phyloP scores from a whole-genome alignment of 2,113 vertebrate species.

The Rhegmatorhina hoffmannsi region DNA sequence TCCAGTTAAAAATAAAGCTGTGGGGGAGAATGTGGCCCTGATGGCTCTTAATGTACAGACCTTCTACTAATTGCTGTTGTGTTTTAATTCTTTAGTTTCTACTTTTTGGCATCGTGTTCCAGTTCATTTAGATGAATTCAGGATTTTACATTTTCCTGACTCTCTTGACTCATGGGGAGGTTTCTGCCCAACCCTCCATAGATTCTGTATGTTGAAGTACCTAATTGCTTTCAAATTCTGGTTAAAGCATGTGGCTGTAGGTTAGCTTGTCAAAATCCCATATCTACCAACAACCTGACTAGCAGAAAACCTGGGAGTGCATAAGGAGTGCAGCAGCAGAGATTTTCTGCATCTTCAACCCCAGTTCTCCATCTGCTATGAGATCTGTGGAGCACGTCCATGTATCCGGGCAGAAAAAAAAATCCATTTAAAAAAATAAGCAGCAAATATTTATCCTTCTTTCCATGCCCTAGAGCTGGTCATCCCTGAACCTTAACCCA shows the following conservation, averaged over 20 bases:
- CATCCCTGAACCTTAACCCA: not conserved
- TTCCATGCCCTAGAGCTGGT: not conserved
- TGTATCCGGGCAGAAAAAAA: not conserved
- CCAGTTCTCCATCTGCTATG: not conserved
- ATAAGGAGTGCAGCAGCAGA: not conserved
- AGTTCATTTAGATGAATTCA: not conserved
- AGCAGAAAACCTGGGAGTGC: not conserved
- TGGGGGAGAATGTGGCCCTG: accelerated
- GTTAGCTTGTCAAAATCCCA: not conserved
- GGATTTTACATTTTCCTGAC: not conserved
- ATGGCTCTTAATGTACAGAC: not conserved
- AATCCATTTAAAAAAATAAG: not conserved
- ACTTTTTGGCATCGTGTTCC: not conserved
- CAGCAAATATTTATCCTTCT: not conserved
- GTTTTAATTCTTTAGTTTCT: not conserved
- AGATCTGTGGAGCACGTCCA: not conserved
- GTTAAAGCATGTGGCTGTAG: not conserved
- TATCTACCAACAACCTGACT: not conserved
- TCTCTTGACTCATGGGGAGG: not conserved
- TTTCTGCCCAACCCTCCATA: not conserved
- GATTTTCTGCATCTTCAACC: not conserved
- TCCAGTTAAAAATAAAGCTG: not conserved
- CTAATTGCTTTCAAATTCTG: not conserved
- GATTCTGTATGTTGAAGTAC: not conserved
- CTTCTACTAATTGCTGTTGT: not conserved